Percentiles rank a stretch among this genome's conserved stretches.
Evolutionary conservation across 2,888 invertebrate genomes (phyloP).

Genomic region (Polymixis lichenea): DNA sequence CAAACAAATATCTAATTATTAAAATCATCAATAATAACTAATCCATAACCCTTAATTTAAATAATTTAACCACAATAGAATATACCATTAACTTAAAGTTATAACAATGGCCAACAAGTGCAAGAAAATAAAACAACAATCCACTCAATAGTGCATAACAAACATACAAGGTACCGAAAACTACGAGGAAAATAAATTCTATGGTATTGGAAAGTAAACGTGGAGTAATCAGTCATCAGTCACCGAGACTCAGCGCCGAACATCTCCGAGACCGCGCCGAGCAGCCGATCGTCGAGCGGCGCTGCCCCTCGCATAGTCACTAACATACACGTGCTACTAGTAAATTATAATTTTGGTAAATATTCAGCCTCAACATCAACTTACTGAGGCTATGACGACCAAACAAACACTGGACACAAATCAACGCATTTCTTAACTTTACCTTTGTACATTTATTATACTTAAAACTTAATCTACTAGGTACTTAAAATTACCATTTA

Average conservation of each 20-base stretch:
- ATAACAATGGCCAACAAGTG: slow-evolving; percentile 87
- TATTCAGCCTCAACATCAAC: slow-evolving; percentile 60
- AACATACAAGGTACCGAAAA: slow-evolving; percentile 75
- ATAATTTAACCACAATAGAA: slow-evolving; percentile 82
- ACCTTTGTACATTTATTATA: slow-evolving; percentile 77
- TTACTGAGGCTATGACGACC: slow-evolving; percentile 61
- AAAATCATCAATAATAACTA: slow-evolving; percentile 76
- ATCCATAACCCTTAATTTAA: slow-evolving; percentile 86
- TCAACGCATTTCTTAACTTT: slow-evolving; percentile 63
- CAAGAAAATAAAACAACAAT: slow-evolving; percentile 82
- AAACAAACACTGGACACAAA: slow-evolving; percentile 66
- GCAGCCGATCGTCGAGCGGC: neutral
- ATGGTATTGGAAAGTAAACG: slow-evolving; percentile 59
- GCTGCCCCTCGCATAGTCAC: slow-evolving; percentile 41
- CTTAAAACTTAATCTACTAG: slow-evolving; percentile 59
- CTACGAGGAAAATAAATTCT: slow-evolving; percentile 61
- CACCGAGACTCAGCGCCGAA: slow-evolving; percentile 51
- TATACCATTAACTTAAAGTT: slow-evolving; percentile 78
- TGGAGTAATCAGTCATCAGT: slow-evolving; percentile 67
- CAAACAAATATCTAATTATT: slow-evolving; percentile 74
- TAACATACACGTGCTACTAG: slow-evolving; percentile 60
- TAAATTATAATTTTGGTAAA: slow-evolving; percentile 63
- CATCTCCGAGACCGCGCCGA: slow-evolving; percentile 14
- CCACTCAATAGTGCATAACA: slow-evolving; percentile 86
- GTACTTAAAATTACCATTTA: slow-evolving; percentile 66